These are phyloP conservation scores for Neodiprion fabricii DNA, from an alignment of 1,140 invertebrate genomes.

Conservation along the genomic window DNA sequence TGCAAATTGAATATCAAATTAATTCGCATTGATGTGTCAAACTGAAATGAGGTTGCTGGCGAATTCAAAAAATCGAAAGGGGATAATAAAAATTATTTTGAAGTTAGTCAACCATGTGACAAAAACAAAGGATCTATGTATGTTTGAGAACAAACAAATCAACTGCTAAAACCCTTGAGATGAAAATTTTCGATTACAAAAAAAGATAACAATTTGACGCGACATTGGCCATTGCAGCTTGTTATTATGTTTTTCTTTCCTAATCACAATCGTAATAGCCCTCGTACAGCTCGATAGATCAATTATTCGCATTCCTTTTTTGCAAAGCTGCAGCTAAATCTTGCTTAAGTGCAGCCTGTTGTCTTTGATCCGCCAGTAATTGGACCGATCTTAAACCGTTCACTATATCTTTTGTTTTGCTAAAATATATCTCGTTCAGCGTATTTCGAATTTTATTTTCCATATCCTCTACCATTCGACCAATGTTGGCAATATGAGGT, in stretches of 20 bases:
- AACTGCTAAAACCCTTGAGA: no score
- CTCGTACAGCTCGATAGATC: slow-evolving; percentile 49
- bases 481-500: slow-evolving; percentile 98
- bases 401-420: slow-evolving; percentile 98
- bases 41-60: no score
- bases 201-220: no score
- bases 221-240: neutral
- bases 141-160: no score
- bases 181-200: no score
- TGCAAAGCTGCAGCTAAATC: slow-evolving; percentile 85
- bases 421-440: slow-evolving; percentile 99
- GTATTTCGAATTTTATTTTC: slow-evolving; percentile 99
- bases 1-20: no score
- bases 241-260: slow-evolving; percentile 39
- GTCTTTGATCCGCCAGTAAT: slow-evolving; percentile 81
- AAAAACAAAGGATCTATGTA: no score
- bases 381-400: slow-evolving; percentile 93
- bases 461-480: slow-evolving; percentile 96
- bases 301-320: slow-evolving; percentile 72
- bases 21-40: no score
- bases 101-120: no score
- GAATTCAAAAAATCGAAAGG: no score
- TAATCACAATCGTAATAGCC: slow-evolving; percentile 58
- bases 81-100: no score
- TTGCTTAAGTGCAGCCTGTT: slow-evolving; percentile 83